Conservation (phyloP, 2,113 vertebrate species). For the Fregata magnificens region DNA sequence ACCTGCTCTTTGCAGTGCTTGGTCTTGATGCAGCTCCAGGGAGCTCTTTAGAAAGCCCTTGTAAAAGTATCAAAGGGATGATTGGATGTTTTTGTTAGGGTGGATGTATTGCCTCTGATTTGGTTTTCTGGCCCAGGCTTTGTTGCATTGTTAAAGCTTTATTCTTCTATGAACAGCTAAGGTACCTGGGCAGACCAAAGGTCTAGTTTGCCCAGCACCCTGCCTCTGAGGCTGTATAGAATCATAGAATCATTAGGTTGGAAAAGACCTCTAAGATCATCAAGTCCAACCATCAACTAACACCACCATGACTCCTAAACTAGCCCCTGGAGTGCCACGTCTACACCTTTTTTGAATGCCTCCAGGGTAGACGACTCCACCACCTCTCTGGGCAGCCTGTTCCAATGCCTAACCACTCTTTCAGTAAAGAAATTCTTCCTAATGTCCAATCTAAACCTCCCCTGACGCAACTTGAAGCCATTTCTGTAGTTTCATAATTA, state of each 20-base stretch:
- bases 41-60: background rate
- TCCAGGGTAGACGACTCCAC: too few species aligned
- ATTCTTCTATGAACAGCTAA: background rate
- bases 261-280: too few species aligned
- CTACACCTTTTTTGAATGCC: too few species aligned
- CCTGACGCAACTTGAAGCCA: too few species aligned
- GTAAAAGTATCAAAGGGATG: slow-evolving; percentile 8
- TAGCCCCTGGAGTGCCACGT: too few species aligned
- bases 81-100: background rate
- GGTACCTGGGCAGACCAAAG: background rate
- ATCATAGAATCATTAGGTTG: too few species aligned
- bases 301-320: too few species aligned
- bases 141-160: background rate
- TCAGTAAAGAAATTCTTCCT: too few species aligned
- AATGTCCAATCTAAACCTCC: too few species aligned
- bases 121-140: background rate
- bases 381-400: too few species aligned
- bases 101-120: background rate
- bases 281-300: too few species aligned
- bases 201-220: background rate
- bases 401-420: too few species aligned
- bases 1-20: background rate
- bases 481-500: accelerated
- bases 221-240: background rate
- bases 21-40: background rate